Percentiles rank a stretch among this genome's conserved stretches.
Conservation (phyloP, 1,140 invertebrate species). For the Scaptomyza hsui region DNA sequence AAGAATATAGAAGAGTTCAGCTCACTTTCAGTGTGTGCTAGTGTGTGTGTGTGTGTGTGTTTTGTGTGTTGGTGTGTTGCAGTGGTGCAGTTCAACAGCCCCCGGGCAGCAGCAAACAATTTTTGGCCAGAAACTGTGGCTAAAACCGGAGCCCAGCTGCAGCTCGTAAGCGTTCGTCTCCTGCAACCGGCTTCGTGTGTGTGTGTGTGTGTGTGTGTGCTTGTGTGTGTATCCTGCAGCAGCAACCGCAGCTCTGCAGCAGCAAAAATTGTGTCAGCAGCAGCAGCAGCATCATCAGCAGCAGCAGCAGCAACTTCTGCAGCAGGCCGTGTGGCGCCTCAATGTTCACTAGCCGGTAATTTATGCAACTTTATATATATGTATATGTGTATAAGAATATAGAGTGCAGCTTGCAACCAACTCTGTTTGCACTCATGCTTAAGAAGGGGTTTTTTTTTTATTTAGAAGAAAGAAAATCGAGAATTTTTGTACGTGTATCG, state of each 20-base stretch:
- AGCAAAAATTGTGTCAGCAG: constrained; percentile 70
- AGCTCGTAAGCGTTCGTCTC: constrained; percentile 40
- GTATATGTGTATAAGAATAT: background rate
- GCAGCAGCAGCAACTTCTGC: constrained; percentile 37
- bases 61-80: constrained; percentile 1
- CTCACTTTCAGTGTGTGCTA: constrained; percentile 12
- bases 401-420: constrained; percentile 21
- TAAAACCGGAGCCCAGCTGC: constrained; percentile 32
- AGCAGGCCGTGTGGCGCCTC: constrained; percentile 67
- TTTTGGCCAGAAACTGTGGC: constrained; percentile 51
- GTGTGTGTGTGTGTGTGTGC: constrained; percentile 38
- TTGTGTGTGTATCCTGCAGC: constrained; percentile 49
- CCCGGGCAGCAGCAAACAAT: constrained; percentile 55
- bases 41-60: background rate
- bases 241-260: constrained; percentile 67
- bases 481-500: background rate
- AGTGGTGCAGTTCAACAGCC: constrained; percentile 74
- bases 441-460: background rate
- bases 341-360: constrained; percentile 69
- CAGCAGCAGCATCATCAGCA: constrained; percentile 26
- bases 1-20: constrained; percentile 54
- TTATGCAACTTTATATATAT: constrained; percentile 31
- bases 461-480: background rate
- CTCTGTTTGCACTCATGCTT: background rate
- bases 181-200: constrained; percentile 48